These are phyloP conservation scores for Varanus salvator DNA, from an alignment of 2,113 vertebrate species.

Conservation along the genomic window DNA sequence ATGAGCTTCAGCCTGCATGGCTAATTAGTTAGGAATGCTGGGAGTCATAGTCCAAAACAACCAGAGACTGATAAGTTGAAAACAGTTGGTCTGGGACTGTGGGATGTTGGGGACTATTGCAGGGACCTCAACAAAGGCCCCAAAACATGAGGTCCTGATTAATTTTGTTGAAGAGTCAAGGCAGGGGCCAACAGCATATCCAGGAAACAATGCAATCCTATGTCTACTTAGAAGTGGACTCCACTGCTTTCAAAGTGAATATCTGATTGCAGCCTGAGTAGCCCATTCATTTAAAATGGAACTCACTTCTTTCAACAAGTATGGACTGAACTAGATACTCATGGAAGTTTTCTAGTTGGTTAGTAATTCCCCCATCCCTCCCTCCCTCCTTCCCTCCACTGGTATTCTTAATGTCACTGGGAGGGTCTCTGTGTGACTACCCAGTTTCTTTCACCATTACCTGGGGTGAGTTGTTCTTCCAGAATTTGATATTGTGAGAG, in stretches of 20 bases:
- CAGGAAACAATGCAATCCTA: neutral
- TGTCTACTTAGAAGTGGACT: neutral
- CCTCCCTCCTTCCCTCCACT: too few relatives aligned
- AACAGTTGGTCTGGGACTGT: too few relatives aligned
- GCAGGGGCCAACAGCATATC: too few relatives aligned
- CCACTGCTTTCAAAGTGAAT: neutral
- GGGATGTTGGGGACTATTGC: too few relatives aligned
- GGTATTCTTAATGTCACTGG: too few relatives aligned
- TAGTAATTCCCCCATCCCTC: neutral
- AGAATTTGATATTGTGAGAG: conserved; percentile 73
- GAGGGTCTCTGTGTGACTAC: neutral
- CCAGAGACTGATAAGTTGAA: too few relatives aligned
- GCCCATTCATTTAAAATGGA: neutral
- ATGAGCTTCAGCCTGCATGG: too few relatives aligned
- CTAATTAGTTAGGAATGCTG: too few relatives aligned
- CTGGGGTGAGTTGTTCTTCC: conserved; percentile 60
- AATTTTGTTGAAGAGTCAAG: too few relatives aligned
- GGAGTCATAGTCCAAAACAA: too few relatives aligned
- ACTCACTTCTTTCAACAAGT: neutral
- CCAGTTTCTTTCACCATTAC: conserved; percentile 60
- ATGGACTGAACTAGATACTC: neutral
- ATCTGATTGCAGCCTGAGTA: neutral
- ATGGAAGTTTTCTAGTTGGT: neutral
- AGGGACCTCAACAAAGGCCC: too few relatives aligned
- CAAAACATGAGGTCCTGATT: too few relatives aligned